Evolutionary conservation across 2,888 invertebrate genomes (phyloP), one percentile per base, ranked within the genome.

Genomic region (Drosophila setosimentum): DNA sequence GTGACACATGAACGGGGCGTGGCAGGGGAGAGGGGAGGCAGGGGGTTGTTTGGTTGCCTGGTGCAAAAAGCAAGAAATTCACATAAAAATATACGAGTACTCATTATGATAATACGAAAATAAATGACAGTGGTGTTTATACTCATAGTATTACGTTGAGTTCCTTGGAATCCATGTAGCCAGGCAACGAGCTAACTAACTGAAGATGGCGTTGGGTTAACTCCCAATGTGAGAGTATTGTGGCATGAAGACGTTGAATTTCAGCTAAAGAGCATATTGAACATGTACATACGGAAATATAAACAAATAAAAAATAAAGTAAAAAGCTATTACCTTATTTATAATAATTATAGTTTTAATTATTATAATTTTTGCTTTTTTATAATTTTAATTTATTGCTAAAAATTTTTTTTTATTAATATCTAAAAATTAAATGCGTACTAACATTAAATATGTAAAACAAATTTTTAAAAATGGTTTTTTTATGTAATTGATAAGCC

Each of bases 61-160:
- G 66, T 70, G 73, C 78, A 84, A 87, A 85, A 89, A 89, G 79
- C 79, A 80, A 85, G 86, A 84, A 73, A 87, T 81, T 78, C 89
- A 76, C 91, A 90, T 90, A 90, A 91, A 91, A 90, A 91, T 89
- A 90, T 91, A 90, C 91, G 91, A 91, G 83, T 76, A 75, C 89
- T 89, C 91, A 89, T 90, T 90, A 90, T 90, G 91, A 90, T 90
- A 91, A 90, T 90, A 90, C 90, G 89, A 90, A 86, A 91, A 90
- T 90, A 90, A 90, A 91, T 90, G 91, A 89, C 91, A 87, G 80
- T 87, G 80, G 85, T 85, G 85, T 87, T 87, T 87, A 85, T 71
- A 57, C 80, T 62, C 75, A 58, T 62, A 76, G 65, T 67, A 64
- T 73, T 68, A 57, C 75, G 45, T 40, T 53, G 35, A 73, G 68